phyloP scores from a whole-genome alignment of 2,113 vertebrate species.

The Pseudopipra pipra region DNA sequence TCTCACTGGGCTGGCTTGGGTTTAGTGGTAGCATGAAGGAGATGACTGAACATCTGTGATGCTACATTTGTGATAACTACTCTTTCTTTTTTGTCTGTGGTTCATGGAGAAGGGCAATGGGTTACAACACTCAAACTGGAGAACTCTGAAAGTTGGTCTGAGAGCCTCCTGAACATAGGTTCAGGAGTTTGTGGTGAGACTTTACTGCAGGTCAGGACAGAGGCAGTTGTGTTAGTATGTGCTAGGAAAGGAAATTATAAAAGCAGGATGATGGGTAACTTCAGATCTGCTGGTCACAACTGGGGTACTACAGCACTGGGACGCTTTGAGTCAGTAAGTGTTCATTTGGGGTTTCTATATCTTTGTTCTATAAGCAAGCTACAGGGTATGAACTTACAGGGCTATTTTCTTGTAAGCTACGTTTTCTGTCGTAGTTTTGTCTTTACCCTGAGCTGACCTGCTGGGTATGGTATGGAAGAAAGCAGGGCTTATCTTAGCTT shows the following conservation, averaged over 20 bases:
- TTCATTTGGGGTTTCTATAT: not conserved
- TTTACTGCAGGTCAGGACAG: not conserved
- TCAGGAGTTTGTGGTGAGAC: not conserved
- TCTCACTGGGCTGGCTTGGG: not conserved
- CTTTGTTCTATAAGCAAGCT: not conserved
- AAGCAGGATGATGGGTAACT: not conserved
- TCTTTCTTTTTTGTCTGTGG: not conserved
- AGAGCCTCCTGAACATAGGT: not conserved
- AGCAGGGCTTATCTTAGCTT: not conserved
- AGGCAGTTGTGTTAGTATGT: rapidly evolving
- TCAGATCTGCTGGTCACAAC: rapidly evolving
- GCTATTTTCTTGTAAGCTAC: not conserved
- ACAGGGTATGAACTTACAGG: not conserved
- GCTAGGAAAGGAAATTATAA: not conserved
- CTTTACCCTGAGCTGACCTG: not conserved
- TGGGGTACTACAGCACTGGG: not conserved
- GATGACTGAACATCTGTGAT: rapidly evolving
- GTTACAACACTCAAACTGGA: not conserved
- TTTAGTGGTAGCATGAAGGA: not conserved
- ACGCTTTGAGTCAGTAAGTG: not conserved
- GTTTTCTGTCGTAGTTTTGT: not conserved
- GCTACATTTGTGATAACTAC: rapidly evolving
- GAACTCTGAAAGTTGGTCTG: not conserved
- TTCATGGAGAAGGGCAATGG: not conserved
- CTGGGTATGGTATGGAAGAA: not conserved